Percentiles rank a stretch among this genome's conserved stretches.
phyloP scores from a whole-genome alignment of 2,113 vertebrate genomes.

The Opisthocomus hoazin region DNA sequence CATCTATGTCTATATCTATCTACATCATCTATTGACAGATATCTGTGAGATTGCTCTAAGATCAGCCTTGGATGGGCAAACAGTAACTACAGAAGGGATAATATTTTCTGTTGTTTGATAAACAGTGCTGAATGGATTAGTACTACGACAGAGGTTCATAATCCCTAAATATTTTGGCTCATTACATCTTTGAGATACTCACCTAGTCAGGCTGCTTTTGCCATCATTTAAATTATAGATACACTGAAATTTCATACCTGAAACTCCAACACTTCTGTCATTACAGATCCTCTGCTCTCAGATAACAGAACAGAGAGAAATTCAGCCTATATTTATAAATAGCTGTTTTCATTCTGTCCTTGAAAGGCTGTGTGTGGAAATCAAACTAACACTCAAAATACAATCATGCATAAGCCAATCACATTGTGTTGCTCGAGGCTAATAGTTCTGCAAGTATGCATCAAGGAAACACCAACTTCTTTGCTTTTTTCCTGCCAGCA shows the following conservation, averaged over 20 bases:
- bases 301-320: not conserved
- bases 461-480: not conserved
- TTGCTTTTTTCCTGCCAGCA: not conserved
- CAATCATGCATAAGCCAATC: not conserved
- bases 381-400: not conserved
- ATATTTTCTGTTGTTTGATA: not conserved
- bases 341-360: not conserved
- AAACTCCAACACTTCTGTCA: not conserved
- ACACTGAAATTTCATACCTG: not conserved
- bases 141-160: not conserved
- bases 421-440: not conserved
- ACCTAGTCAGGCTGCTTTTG: not conserved
- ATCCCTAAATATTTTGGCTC: not conserved
- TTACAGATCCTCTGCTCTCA: not conserved
- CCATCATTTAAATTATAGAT: not conserved
- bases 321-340: not conserved
- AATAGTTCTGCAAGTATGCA: not conserved
- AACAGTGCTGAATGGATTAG: not conserved
- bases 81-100: not conserved
- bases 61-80: not conserved
- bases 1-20: not conserved
- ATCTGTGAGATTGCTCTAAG: not conserved
- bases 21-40: fast-evolving
- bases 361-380: not conserved
- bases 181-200: not conserved